Conservation (phyloP, 2,113 vertebrate genomes). For the Carassius gibelio region DNA sequence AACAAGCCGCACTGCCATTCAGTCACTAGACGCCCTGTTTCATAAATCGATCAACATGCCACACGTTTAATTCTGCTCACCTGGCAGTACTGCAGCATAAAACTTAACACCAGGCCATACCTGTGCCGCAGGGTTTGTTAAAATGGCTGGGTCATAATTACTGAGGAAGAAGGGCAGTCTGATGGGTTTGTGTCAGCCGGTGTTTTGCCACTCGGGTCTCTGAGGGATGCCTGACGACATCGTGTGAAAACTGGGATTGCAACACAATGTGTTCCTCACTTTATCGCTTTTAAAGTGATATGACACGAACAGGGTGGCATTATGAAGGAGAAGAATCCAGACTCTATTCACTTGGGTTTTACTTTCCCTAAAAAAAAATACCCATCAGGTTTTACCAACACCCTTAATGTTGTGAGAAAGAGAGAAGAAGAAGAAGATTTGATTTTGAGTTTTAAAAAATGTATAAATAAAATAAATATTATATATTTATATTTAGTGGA, state of each 20-base stretch:
- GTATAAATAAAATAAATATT: too few species aligned
- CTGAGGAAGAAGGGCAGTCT: neutral
- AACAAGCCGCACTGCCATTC: constrained; percentile 38
- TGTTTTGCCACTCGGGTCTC: constrained; percentile 11
- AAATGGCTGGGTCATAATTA: constrained; percentile 26
- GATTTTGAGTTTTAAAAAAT: too few species aligned
- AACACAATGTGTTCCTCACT: neutral
- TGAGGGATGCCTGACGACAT: constrained; percentile 7
- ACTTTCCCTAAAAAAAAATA: neutral
- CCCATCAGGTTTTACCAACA: neutral
- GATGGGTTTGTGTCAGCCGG: constrained; percentile 9
- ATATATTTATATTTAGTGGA: neutral
- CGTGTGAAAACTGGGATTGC: constrained; percentile 34
- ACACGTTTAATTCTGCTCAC: constrained; percentile 17
- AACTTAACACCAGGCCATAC: neutral
- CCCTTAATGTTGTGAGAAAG: neutral
- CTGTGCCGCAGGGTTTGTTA: neutral
- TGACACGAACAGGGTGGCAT: constrained; percentile 36
- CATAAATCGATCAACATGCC: constrained; percentile 27
- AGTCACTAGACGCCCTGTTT: constrained; percentile 13
- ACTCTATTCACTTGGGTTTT: neutral
- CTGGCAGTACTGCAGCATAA: neutral
- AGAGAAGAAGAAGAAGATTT: too few species aligned
- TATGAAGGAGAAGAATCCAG: constrained; percentile 29
- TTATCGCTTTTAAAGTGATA: constrained; percentile 35